Conservation (phyloP, 2,113 vertebrate genomes). For the Cyanoderma ruficeps region DNA sequence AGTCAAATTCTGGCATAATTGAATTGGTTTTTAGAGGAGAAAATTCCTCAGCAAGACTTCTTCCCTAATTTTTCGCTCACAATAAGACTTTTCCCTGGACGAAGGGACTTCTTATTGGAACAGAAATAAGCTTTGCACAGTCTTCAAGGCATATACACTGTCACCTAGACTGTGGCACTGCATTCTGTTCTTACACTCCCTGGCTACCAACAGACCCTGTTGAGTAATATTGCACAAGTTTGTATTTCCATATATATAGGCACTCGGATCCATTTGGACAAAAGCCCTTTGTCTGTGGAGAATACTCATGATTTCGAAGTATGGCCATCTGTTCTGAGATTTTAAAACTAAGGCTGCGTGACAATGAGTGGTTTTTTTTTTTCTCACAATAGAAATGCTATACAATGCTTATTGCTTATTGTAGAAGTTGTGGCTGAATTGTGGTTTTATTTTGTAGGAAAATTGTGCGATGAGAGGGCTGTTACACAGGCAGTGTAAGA, state of each 20-base stretch:
- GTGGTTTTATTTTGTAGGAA: neutral
- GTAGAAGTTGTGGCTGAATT: neutral
- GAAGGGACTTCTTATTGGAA: neutral
- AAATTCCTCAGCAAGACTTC: neutral
- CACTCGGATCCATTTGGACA: constrained; percentile 49
- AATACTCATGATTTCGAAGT: constrained; percentile 38
- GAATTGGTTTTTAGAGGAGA: neutral
- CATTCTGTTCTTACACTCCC: neutral
- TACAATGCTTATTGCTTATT: constrained; percentile 25
- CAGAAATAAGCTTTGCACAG: neutral
- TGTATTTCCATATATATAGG: constrained; percentile 58
- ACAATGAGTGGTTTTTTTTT: neutral
- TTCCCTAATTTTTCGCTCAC: neutral
- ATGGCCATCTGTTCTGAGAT: constrained; percentile 54
- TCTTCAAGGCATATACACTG: neutral
- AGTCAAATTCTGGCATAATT: neutral
- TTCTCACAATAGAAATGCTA: neutral
- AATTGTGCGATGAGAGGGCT: neutral
- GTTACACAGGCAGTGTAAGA: neutral
- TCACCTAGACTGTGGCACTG: neutral
- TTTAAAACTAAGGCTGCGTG: constrained; percentile 4
- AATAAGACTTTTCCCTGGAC: neutral
- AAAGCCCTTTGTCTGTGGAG: constrained; percentile 50
- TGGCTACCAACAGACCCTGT: neutral
- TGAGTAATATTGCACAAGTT: neutral